phyloP scores from a whole-genome alignment of 2,797 vertebrate species.

The Hoplostethus mediterraneus region DNA sequence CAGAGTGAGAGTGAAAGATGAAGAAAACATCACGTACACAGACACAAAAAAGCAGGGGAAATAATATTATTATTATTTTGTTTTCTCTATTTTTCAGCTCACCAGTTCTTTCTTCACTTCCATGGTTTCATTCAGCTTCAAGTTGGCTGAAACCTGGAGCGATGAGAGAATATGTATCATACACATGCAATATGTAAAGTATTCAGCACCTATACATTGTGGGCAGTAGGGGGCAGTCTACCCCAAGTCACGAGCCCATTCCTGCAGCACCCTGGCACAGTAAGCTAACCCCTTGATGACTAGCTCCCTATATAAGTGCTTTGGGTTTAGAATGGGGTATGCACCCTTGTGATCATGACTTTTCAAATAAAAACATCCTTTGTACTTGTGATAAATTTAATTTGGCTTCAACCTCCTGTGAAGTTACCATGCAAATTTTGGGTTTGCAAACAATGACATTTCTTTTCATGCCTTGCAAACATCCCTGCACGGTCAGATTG shows the following conservation, averaged over 20 bases:
- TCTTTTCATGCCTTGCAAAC: background rate
- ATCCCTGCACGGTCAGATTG: background rate
- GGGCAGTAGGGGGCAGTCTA: slow-evolving; percentile 8
- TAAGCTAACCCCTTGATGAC: background rate
- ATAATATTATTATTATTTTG: too few species aligned
- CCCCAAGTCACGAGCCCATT: background rate
- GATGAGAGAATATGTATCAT: background rate
- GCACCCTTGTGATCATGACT: too few species aligned
- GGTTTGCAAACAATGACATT: too few species aligned
- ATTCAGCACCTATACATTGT: slow-evolving; percentile 1
- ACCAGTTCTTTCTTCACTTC: slow-evolving; percentile 96
- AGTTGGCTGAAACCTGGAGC: slow-evolving; percentile 91
- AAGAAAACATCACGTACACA: too few species aligned
- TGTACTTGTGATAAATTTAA: too few species aligned
- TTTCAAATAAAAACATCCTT: too few species aligned
- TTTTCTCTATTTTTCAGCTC: slow-evolving; percentile 57
- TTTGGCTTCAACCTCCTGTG: too few species aligned
- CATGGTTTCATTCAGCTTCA: slow-evolving; percentile 91
- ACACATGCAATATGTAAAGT: background rate
- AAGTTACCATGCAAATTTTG: too few species aligned
- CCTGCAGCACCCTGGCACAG: background rate
- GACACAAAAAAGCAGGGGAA: too few species aligned
- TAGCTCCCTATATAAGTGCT: background rate
- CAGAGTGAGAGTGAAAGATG: too few species aligned
- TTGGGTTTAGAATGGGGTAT: background rate